A percentile compares a stretch with the other conserved stretches of the same genome.
These are phyloP conservation scores for Mythimna albipuncta DNA, from an alignment of 2,888 invertebrate species.

Conservation along the genomic window DNA sequence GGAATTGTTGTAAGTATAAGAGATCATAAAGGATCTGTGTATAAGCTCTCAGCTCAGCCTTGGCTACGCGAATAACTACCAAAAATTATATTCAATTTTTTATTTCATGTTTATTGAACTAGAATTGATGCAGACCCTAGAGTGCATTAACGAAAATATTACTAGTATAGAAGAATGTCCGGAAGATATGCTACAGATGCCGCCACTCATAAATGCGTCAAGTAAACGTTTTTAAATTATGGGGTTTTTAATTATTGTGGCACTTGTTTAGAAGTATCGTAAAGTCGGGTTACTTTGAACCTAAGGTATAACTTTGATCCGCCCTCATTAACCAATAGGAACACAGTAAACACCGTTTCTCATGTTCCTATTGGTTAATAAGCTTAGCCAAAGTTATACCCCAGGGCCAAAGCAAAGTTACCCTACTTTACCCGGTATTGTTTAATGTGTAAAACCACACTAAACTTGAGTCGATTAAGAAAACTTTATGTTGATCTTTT, in stretches of 20 bases:
- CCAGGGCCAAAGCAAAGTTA: too few species aligned
- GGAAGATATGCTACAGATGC: conserved; percentile 21
- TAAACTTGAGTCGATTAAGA: not conserved
- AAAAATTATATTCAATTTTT: not conserved
- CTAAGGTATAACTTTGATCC: too few species aligned
- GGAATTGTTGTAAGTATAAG: too few species aligned
- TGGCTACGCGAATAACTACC: not conserved
- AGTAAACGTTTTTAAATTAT: conserved; percentile 33
- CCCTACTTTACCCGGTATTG: too few species aligned
- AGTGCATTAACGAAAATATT: conserved; percentile 6
- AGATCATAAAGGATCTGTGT: too few species aligned
- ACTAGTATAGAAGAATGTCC: conserved; percentile 33
- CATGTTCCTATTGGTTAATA: too few species aligned
- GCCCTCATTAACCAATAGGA: too few species aligned
- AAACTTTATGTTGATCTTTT: not conserved
- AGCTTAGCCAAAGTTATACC: too few species aligned
- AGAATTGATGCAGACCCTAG: not conserved
- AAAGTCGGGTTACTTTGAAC: too few species aligned
- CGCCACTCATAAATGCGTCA: conserved; percentile 22
- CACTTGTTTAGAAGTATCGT: not conserved
- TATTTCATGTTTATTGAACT: conserved; percentile 8
- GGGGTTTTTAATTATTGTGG: not conserved
- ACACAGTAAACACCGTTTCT: too few species aligned
- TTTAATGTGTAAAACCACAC: not conserved
- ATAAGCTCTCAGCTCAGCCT: not conserved